Evolutionary conservation across 1,140 invertebrate genomes (phyloP), one percentile per base, ranked within the genome.

Genomic region (Chelonus insularis): DNA sequence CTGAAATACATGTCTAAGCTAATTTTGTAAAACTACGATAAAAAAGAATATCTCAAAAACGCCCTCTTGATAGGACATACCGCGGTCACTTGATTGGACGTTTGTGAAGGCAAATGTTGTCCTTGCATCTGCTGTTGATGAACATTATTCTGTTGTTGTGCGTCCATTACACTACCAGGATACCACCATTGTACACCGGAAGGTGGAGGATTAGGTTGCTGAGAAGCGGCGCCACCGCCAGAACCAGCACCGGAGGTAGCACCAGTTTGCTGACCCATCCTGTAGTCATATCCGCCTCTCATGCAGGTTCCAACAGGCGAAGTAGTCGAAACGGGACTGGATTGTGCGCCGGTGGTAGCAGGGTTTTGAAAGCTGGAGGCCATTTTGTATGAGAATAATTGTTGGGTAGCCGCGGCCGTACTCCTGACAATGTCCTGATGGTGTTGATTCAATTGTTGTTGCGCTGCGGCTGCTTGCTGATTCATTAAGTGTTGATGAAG

Each of bases 341-440:
- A 79, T 61, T 78, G 76, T 50, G 72, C 70, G 60, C 79, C 78
- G 69, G 85, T 86, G 58, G 84, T 83, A 64, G 83, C 83, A 72
- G 85, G 86, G 74, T 88, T 89, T 66, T 90, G 87, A 82, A 91
- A 90, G 73, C 87, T 88, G 73, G 87, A 88, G 73, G 89, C 88
- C 89, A 92, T 91, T 84, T 92, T 92, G 81, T 92, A 92, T 61
- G 88, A 87, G 74, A 91, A 91, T 63, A 91, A 83, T 75, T 91
- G 90, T 73, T 91, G 89, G 51, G 86, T 86, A 29, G 85, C 87
- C 45, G 87, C 82, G 9, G 84, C 84, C 54, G 84, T 85, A 66
- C 83, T 85, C 60, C 79, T 83, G 60, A 78, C 78, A 21, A 78
- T 80, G 37, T 82, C 74, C 59, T 80, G 80, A 64, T 80, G 79